Percentiles rank a stretch among this genome's conserved stretches.
Evolutionary conservation across 1,140 invertebrate species (phyloP).

Genomic region (Archivesica marissinica): DNA sequence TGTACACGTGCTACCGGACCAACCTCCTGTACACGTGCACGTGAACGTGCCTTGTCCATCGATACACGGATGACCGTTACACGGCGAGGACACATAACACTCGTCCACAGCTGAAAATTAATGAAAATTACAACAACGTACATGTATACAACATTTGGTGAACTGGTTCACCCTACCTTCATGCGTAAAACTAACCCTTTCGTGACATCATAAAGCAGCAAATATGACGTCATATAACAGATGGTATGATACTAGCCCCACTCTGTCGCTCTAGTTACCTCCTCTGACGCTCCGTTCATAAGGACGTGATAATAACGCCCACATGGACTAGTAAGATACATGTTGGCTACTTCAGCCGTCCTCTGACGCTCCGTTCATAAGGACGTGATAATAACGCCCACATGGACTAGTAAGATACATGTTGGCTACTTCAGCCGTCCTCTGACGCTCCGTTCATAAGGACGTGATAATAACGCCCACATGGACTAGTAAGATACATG

Average conservation of each 20-base stretch:
- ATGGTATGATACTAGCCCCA: neutral
- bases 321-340: too few species aligned
- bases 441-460: too few species aligned
- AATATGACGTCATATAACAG: neutral
- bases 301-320: too few species aligned
- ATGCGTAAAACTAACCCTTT: neutral
- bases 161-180: neutral
- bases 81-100: conserved; percentile 15
- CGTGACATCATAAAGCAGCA: neutral
- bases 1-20: conserved; percentile 8
- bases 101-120: conserved; percentile 18
- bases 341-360: too few species aligned
- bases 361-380: too few species aligned
- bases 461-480: too few species aligned
- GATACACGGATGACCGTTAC: conserved; percentile 25
- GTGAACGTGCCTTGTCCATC: neutral
- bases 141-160: too few species aligned
- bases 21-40: conserved; percentile 43
- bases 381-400: too few species aligned
- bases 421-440: too few species aligned
- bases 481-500: too few species aligned
- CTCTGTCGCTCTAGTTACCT: neutral
- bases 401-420: too few species aligned
- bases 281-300: too few species aligned
- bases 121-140: neutral